These are phyloP conservation scores for Metaphire vulgaris DNA, from an alignment of 1,140 invertebrate genomes.

Conservation along the genomic window DNA sequence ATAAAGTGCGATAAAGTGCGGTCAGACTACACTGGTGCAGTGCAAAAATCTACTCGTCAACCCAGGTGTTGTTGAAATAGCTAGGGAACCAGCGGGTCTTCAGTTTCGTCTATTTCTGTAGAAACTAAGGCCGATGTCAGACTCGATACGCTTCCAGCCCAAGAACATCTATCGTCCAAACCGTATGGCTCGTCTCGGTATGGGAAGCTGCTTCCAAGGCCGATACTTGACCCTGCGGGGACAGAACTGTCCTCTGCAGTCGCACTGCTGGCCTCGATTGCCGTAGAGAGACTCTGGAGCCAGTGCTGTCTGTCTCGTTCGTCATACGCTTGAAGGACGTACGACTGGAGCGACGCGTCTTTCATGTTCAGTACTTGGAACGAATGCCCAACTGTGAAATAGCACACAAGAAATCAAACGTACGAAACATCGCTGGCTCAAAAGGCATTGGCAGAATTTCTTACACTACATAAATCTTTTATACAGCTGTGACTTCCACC, in stretches of 20 bases:
- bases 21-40: too few relatives aligned
- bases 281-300: constrained; percentile 49
- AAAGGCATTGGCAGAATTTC: too few relatives aligned
- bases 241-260: neutral
- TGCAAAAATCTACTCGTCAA: too few relatives aligned
- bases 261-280: neutral
- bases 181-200: neutral
- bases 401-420: too few relatives aligned
- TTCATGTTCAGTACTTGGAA: constrained; percentile 50
- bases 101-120: too few relatives aligned
- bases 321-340: constrained; percentile 53
- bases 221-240: neutral
- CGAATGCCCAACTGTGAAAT: constrained; percentile 43
- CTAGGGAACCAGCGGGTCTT: too few relatives aligned
- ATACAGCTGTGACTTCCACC: too few relatives aligned
- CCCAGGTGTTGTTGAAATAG: too few relatives aligned
- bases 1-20: too few relatives aligned
- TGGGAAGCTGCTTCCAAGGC: neutral
- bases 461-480: too few relatives aligned
- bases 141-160: neutral
- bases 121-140: neutral
- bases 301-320: constrained; percentile 57
- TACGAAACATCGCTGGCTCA: too few relatives aligned
- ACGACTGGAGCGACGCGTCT: constrained; percentile 42
- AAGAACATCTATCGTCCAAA: neutral